These are phyloP conservation scores for Ictalurus furcatus DNA, from an alignment of 2,113 vertebrate genomes.

Conservation along the genomic window DNA sequence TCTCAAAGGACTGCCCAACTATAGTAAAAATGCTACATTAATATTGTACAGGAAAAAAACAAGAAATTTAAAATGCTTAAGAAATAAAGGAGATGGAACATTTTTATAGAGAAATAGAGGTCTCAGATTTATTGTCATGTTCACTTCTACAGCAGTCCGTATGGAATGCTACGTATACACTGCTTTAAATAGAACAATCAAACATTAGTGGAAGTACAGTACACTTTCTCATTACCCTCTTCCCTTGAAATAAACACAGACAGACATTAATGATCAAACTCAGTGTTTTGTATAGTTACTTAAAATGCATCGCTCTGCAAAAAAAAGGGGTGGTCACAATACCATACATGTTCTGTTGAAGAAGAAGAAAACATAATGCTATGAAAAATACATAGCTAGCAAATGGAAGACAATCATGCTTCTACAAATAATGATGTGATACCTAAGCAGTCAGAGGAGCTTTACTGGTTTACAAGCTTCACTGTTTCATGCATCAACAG, in stretches of 20 bases:
- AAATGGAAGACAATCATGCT: constrained; percentile 29
- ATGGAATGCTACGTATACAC: constrained; percentile 68
- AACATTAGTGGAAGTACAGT: constrained; percentile 52
- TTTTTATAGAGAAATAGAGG: constrained; percentile 71
- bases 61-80: background rate
- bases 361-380: background rate
- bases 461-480: background rate
- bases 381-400: constrained; percentile 9
- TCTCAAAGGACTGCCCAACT: background rate
- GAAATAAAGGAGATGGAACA: constrained; percentile 9
- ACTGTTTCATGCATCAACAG: constrained; percentile 30
- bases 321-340: background rate
- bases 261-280: constrained; percentile 25
- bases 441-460: background rate
- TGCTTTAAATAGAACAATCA: constrained; percentile 60
- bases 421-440: background rate
- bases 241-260: constrained; percentile 40
- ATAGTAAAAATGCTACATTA: background rate
- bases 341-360: background rate
- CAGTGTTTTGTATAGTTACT: constrained; percentile 32
- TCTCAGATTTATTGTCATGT: constrained; percentile 68
- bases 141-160: constrained; percentile 57
- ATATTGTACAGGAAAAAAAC: background rate
- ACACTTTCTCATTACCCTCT: constrained; percentile 49
- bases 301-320: constrained; percentile 18